A percentile compares a stretch with the other conserved stretches of the same genome.
Evolutionary conservation across 1,140 invertebrate genomes (phyloP).

Genomic region (Asobara japonica): DNA sequence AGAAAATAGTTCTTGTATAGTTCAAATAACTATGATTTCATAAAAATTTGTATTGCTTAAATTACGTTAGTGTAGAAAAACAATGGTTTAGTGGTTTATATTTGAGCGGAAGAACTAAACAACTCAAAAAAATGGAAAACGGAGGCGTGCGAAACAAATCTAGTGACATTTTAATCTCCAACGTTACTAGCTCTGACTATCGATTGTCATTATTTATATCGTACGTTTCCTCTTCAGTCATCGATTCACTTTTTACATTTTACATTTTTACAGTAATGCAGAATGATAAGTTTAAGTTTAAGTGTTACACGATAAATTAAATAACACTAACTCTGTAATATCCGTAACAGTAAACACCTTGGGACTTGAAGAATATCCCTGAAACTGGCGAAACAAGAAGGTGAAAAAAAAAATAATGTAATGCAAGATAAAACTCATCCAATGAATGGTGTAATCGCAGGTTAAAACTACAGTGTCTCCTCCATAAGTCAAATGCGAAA

Average conservation of each 20-base stretch:
- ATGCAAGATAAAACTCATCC: slow-evolving; percentile 1
- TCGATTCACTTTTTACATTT: slow-evolving; percentile 69
- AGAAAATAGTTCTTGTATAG: no score
- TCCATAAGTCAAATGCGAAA: not conserved
- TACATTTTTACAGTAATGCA: slow-evolving; percentile 67
- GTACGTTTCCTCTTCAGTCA: slow-evolving; percentile 68
- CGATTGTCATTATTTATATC: slow-evolving; percentile 69
- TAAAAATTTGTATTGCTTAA: no score
- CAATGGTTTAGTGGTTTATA: no score
- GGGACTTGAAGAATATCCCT: not conserved
- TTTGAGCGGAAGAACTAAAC: not conserved
- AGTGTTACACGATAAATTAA: slow-evolving; percentile 48
- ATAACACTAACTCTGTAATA: slow-evolving; percentile 14
- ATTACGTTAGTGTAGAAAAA: no score
- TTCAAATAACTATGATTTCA: no score
- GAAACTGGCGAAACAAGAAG: not conserved
- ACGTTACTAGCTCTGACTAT: slow-evolving; percentile 57
- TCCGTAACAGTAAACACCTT: not conserved
- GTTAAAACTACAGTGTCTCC: not conserved
- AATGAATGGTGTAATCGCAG: not conserved
- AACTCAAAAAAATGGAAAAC: not conserved
- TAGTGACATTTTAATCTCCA: slow-evolving; percentile 50
- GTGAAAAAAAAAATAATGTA: not conserved
- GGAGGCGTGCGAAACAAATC: not conserved
- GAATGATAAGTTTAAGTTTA: slow-evolving; percentile 61